Conservation (phyloP, 2,113 vertebrate genomes). For the Corythoichthys haematopterus region DNA sequence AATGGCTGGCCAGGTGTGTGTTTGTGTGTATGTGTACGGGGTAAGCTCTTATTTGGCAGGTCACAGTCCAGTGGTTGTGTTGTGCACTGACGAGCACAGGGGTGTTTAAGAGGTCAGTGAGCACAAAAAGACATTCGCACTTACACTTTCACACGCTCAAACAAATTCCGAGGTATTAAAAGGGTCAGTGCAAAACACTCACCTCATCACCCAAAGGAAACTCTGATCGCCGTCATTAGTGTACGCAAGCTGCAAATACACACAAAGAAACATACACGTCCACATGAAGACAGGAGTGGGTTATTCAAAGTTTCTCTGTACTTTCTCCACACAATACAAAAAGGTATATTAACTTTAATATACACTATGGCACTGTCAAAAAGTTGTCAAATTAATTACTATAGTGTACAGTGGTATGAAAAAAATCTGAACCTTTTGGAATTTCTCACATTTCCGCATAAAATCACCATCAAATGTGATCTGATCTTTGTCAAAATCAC, state of each 20-base stretch:
- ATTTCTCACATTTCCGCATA: no score
- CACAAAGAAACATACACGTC: conserved; percentile 1
- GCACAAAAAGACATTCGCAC: conserved; percentile 57
- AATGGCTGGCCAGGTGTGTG: conserved; percentile 7
- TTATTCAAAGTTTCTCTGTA: neutral
- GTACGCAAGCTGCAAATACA: conserved; percentile 14
- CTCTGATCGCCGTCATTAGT: conserved; percentile 62
- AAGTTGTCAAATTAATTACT: no score
- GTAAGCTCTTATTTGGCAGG: conserved; percentile 74
- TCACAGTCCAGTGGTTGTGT: conserved; percentile 76
- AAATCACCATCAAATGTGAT: no score
- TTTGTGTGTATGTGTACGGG: conserved; percentile 33
- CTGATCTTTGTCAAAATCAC: no score
- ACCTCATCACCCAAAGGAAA: conserved; percentile 58
- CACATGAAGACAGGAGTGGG: neutral
- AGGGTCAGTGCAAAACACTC: conserved; percentile 64
- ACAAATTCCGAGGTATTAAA: conserved; percentile 58
- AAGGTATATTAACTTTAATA: no score
- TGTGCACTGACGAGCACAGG: conserved; percentile 71
- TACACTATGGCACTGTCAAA: no score
- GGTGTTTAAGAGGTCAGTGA: conserved; percentile 78
- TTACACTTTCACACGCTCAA: conserved; percentile 33
- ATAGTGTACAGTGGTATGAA: no score
- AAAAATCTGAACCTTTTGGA: no score
- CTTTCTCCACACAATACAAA: neutral